Evolutionary conservation across 2,888 invertebrate genomes (phyloP).

Genomic region (Heliconius charithonia): DNA sequence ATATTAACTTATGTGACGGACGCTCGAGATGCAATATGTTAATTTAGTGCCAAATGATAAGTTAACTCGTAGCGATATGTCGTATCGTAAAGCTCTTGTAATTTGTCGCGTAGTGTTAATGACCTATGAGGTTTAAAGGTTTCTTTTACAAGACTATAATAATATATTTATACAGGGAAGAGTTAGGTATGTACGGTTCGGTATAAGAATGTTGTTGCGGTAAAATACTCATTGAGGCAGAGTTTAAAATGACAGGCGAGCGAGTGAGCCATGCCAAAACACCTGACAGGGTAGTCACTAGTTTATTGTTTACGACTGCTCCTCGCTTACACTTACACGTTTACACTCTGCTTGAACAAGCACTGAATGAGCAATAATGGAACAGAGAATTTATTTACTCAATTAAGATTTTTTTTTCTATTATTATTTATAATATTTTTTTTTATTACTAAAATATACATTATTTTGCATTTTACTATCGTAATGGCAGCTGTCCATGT

Average conservation of each 20-base stretch:
- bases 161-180: conserved; percentile 83
- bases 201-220: conserved; percentile 80
- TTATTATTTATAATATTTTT: conserved; percentile 73
- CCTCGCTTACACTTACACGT: conserved; percentile 57
- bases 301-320: conserved; percentile 32
- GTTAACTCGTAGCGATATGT: conserved; percentile 83
- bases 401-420: conserved; percentile 75
- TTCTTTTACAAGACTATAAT: conserved; percentile 83
- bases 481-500: conserved; percentile 82
- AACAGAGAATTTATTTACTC: conserved; percentile 84
- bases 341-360: conserved; percentile 76
- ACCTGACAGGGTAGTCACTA: conserved; percentile 47
- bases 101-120: conserved; percentile 82
- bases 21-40: conserved; percentile 83
- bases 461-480: conserved; percentile 82
- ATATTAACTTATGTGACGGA: conserved; percentile 69
- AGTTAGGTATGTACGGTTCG: conserved; percentile 81
- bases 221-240: conserved; percentile 80
- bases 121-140: conserved; percentile 81
- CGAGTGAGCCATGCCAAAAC: conserved; percentile 40
- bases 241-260: conserved; percentile 74
- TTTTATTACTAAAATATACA: conserved; percentile 76
- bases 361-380: conserved; percentile 79
- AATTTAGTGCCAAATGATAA: conserved; percentile 84
- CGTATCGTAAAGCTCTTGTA: conserved; percentile 82